Evolutionary conservation across 1,140 invertebrate genomes (phyloP).

Genomic region (Zaprionus tsacasi): DNA sequence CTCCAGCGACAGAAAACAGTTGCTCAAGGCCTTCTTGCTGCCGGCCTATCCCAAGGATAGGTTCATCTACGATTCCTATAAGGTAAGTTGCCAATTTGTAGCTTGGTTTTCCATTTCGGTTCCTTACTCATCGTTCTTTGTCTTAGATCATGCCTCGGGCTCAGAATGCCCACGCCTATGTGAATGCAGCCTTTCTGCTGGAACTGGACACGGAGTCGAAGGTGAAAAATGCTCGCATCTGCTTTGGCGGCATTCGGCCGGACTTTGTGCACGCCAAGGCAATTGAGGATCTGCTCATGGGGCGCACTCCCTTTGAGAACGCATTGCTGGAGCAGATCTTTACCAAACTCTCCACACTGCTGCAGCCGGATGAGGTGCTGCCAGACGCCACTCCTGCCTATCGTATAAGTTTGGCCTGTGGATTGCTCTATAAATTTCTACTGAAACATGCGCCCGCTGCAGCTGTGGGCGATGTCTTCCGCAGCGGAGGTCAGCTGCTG

Average conservation of each 20-base stretch:
- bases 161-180: constrained; percentile 93
- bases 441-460: constrained; percentile 85
- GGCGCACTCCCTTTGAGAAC: constrained; percentile 85
- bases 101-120: not conserved
- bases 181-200: constrained; percentile 92
- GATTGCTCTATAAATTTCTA: constrained; percentile 90
- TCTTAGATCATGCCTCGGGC: constrained; percentile 87
- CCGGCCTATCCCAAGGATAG: constrained; percentile 64
- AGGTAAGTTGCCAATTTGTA: constrained; percentile 85
- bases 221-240: constrained; percentile 75
- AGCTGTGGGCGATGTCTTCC: constrained; percentile 78
- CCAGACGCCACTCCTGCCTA: constrained; percentile 88
- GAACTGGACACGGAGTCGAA: constrained; percentile 72
- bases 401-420: constrained; percentile 87
- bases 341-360: constrained; percentile 86
- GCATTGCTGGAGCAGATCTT: constrained; percentile 86
- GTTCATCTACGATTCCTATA: constrained; percentile 73
- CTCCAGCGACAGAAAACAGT: constrained; percentile 40
- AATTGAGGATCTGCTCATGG: constrained; percentile 88
- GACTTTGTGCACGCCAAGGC: constrained; percentile 89
- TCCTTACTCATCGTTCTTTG: not conserved
- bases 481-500: constrained; percentile 86
- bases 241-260: constrained; percentile 89
- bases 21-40: constrained; percentile 66
- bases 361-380: constrained; percentile 87